Evolutionary conservation across 2,113 vertebrate genomes (phyloP).

Genomic region (Poeciliopsis retropinna): DNA sequence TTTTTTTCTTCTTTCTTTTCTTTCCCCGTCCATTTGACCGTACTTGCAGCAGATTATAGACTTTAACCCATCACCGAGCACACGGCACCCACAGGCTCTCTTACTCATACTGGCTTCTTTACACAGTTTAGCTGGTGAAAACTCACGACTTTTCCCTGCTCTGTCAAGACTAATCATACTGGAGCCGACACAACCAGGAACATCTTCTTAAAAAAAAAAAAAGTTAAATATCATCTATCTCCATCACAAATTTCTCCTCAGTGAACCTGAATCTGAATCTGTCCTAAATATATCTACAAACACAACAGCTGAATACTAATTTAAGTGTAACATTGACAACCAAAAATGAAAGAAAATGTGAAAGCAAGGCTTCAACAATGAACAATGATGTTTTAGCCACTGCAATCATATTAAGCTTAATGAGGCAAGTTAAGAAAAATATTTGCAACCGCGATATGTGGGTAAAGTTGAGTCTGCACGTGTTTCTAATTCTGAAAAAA

Average conservation of each 20-base stretch:
- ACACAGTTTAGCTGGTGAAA: slow-evolving; percentile 38
- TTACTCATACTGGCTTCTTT: slow-evolving; percentile 41
- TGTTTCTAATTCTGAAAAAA: too few relatives aligned
- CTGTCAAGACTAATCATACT: slow-evolving; percentile 22
- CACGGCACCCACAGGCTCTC: slow-evolving; percentile 49
- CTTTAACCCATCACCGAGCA: slow-evolving; percentile 57
- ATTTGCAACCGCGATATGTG: not conserved
- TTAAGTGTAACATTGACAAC: not conserved
- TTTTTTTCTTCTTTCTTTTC: too few relatives aligned
- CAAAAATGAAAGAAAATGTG: not conserved
- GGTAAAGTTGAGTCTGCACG: too few relatives aligned
- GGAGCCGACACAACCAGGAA: not conserved
- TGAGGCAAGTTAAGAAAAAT: not conserved
- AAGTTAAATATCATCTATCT: not conserved
- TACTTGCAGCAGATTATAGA: slow-evolving; percentile 43
- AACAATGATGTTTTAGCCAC: not conserved
- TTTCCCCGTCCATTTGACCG: slow-evolving; percentile 1
- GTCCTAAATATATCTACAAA: not conserved
- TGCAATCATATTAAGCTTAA: not conserved
- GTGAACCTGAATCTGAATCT: not conserved
- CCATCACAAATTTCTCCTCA: not conserved
- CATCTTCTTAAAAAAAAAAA: not conserved
- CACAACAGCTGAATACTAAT: not conserved
- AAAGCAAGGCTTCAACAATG: not conserved
- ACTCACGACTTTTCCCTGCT: slow-evolving; percentile 2